phyloP scores from a whole-genome alignment of 2,113 vertebrate species.

The Nesospiza acunhae region DNA sequence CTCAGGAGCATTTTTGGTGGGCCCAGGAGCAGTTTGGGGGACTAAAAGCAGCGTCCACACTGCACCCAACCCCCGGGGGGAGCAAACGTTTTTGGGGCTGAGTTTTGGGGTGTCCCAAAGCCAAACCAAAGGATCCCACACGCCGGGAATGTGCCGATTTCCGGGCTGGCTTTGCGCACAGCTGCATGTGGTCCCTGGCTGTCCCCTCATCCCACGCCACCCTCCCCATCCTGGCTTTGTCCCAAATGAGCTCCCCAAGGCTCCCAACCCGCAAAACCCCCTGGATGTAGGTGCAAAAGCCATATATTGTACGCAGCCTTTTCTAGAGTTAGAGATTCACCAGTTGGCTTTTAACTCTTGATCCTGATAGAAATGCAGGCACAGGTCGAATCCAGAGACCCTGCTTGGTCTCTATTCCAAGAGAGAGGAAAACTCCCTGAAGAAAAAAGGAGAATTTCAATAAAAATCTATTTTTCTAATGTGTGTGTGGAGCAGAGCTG shows the following conservation, averaged over 20 bases:
- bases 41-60: neutral
- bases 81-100: neutral
- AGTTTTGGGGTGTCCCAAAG: neutral
- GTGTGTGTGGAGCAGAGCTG: neutral
- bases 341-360: slow-evolving; percentile 11
- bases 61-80: accelerated
- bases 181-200: slow-evolving; percentile 11
- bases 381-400: neutral
- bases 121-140: slow-evolving; percentile 61
- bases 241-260: accelerated
- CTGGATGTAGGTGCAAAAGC: slow-evolving; percentile 65
- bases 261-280: neutral
- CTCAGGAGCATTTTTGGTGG: neutral
- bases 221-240: neutral
- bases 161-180: neutral
- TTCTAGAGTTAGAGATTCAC: slow-evolving; percentile 4
- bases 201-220: neutral
- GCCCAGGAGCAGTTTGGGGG: neutral
- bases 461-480: slow-evolving; percentile 77
- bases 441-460: slow-evolving; percentile 35
- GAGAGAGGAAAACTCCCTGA: neutral
- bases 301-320: slow-evolving; percentile 65
- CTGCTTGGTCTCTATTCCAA: neutral
- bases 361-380: neutral
- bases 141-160: neutral